These are phyloP conservation scores for Synergus japonicus DNA, from an alignment of 2,888 invertebrate genomes.

Conservation along the genomic window DNA sequence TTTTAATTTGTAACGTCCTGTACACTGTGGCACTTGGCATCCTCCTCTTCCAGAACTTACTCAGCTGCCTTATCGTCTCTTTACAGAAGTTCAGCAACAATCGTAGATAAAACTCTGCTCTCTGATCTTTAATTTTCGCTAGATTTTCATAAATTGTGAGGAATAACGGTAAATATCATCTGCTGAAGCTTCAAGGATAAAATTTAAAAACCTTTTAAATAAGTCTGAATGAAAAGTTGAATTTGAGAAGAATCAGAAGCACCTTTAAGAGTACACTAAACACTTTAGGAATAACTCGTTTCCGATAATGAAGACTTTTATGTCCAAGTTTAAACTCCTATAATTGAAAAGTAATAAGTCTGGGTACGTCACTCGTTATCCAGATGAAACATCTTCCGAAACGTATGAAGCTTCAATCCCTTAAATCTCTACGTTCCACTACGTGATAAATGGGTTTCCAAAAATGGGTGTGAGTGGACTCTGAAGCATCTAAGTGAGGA, in stretches of 20 bases:
- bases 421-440: constrained; percentile 13
- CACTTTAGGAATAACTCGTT: not conserved
- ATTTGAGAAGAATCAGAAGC: not conserved
- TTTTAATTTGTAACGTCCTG: constrained; percentile 51
- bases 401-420: constrained; percentile 32
- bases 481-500: constrained; percentile 19
- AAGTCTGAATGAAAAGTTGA: not conserved
- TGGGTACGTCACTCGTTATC: constrained; percentile 11
- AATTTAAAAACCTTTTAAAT: constrained; percentile 13
- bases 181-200: not conserved
- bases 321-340: not conserved
- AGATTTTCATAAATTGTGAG: not conserved
- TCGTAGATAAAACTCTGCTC: not conserved
- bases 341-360: constrained; percentile 39
- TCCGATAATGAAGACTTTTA: not conserved
- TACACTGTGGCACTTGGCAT: constrained; percentile 37
- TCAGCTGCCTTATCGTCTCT: constrained; percentile 4
- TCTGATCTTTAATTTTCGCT: not conserved
- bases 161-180: not conserved
- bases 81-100: constrained; percentile 7
- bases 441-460: constrained; percentile 33
- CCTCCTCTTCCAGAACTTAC: not conserved
- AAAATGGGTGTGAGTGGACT: constrained; percentile 22
- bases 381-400: constrained; percentile 17
- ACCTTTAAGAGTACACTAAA: constrained; percentile 3